Evolutionary conservation across 2,797 vertebrate genomes (phyloP).

Genomic region (Notolabrus celidotus): DNA sequence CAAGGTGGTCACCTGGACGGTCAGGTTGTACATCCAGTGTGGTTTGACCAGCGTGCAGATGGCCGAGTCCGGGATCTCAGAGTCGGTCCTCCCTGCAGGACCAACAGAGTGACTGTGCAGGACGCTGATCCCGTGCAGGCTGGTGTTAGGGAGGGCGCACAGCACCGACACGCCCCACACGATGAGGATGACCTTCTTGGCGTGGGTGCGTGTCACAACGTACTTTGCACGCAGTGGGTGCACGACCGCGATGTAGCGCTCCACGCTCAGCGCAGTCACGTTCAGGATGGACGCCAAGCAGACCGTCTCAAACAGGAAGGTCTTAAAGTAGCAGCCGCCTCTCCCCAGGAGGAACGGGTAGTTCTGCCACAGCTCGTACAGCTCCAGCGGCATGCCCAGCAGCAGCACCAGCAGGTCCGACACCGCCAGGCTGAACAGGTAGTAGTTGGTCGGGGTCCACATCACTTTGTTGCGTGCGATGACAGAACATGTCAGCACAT

Average conservation of each 20-base stretch:
- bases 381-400: slow-evolving; percentile 93
- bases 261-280: slow-evolving; percentile 92
- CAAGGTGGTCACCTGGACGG: slow-evolving; percentile 91
- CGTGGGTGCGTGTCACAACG: slow-evolving; percentile 88
- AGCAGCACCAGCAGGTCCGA: slow-evolving; percentile 95
- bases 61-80: slow-evolving; percentile 84
- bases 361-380: slow-evolving; percentile 95
- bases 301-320: slow-evolving; percentile 92
- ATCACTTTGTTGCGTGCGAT: slow-evolving; percentile 92
- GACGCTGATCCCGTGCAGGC: slow-evolving; percentile 88
- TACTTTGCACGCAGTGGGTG: slow-evolving; percentile 93
- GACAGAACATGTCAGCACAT: slow-evolving; percentile 90
- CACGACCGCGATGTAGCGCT: slow-evolving; percentile 94
- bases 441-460: slow-evolving; percentile 95
- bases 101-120: slow-evolving; percentile 70
- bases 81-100: slow-evolving; percentile 22
- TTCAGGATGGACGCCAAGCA: slow-evolving; percentile 97
- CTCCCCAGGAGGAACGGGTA: slow-evolving; percentile 93
- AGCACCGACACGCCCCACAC: slow-evolving; percentile 90
- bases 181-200: slow-evolving; percentile 88
- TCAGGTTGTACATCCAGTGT: slow-evolving; percentile 89
- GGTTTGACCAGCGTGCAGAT: slow-evolving; percentile 88
- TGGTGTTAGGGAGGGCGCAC: slow-evolving; percentile 94
- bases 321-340: slow-evolving; percentile 93
- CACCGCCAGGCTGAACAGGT: slow-evolving; percentile 93